phyloP scores from a whole-genome alignment of 2,888 invertebrate species.

The Eristalis tenax region DNA sequence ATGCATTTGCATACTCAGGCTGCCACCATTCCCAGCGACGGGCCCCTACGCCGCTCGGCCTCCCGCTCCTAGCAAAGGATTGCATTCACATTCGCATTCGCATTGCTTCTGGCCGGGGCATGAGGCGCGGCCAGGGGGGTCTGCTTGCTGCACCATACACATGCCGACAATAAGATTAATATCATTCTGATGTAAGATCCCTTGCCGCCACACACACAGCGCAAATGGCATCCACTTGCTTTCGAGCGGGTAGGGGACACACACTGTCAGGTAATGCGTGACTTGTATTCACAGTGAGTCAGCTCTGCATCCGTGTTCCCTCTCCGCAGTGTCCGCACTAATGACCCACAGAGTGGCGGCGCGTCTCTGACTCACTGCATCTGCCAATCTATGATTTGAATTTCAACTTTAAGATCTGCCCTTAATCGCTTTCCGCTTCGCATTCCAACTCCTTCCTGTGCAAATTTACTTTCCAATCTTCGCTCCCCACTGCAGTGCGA shows the following conservation, averaged over 20 bases:
- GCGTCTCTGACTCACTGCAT: constrained; percentile 36
- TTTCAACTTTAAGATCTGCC: constrained; percentile 43
- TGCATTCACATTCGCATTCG: constrained; percentile 56
- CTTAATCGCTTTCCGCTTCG: constrained; percentile 59
- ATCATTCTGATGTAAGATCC: constrained; percentile 68
- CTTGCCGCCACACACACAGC: constrained; percentile 55
- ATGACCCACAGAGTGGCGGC: background rate
- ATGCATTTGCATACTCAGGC: constrained; percentile 70
- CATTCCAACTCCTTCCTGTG: constrained; percentile 48
- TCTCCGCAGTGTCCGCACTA: background rate
- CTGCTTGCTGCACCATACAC: background rate
- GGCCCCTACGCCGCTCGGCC: too few species aligned
- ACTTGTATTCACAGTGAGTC: constrained; percentile 17
- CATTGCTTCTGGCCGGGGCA: background rate
- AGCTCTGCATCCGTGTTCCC: background rate
- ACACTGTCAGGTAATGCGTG: constrained; percentile 11
- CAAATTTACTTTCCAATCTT: constrained; percentile 13
- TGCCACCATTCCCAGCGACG: constrained; percentile 27
- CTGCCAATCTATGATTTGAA: constrained; percentile 44
- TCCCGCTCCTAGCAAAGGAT: constrained; percentile 44
- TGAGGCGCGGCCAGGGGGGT: background rate
- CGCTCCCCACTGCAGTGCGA: background rate
- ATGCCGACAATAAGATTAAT: constrained; percentile 68
- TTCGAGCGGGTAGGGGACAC: background rate
- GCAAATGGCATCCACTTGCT: background rate